A percentile compares a stretch with the other conserved stretches of the same genome.
Conservation (phyloP, 2,113 vertebrate genomes). For the Anser brachyrhynchus region DNA sequence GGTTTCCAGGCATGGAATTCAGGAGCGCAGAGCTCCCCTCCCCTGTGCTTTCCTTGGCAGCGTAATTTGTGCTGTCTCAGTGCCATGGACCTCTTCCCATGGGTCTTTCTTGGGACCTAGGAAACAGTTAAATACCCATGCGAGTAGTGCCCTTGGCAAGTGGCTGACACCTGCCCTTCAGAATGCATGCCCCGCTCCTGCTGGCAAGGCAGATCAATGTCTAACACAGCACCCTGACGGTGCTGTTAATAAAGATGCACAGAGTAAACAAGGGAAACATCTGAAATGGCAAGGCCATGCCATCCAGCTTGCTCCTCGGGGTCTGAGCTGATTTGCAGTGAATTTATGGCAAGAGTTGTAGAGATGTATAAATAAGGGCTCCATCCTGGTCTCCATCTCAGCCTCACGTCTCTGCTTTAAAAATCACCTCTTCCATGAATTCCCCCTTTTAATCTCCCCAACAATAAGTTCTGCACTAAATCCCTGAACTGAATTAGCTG, state of each 20-base stretch:
- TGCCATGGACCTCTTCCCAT: accelerated
- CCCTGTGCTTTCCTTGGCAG: accelerated
- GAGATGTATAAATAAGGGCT: background rate
- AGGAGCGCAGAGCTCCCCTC: background rate
- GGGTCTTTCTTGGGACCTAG: background rate
- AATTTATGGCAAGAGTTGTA: background rate
- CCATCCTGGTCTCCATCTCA: background rate
- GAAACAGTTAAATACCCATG: background rate
- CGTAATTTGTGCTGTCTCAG: background rate
- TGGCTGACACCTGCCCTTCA: constrained; percentile 27
- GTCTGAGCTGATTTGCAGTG: background rate
- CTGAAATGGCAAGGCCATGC: constrained; percentile 1
- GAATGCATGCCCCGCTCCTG: background rate
- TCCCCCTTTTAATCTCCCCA: background rate
- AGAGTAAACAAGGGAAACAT: constrained; percentile 1
- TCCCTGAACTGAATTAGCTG: background rate
- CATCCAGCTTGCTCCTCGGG: background rate
- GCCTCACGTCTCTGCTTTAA: background rate
- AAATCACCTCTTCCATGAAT: background rate
- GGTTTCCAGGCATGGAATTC: background rate
- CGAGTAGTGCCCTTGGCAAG: background rate
- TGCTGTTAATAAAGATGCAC: constrained; percentile 1
- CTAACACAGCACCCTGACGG: background rate
- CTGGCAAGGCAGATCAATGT: constrained; percentile 32
- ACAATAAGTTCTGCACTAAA: background rate